Evolutionary conservation across 2,797 vertebrate species (phyloP), one percentile per base, ranked within the genome.

Genomic region (Malacoctenus gilli): DNA sequence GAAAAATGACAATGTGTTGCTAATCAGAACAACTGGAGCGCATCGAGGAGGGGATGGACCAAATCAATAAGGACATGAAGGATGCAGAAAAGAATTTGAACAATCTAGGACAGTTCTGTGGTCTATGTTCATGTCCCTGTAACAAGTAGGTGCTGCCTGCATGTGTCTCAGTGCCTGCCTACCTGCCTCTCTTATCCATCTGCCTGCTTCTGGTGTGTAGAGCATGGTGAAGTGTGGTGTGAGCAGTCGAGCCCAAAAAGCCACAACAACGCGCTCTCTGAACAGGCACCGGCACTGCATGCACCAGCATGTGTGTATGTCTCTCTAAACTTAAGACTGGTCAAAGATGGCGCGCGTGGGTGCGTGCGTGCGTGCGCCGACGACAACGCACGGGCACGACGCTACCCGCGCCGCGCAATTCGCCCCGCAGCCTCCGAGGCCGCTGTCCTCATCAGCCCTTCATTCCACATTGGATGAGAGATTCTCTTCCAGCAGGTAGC

Each of bases 21-120:
- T 96, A 95, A 96, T 95, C 95, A 99, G 97, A 99, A 89, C 96
- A 99, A 98, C 96, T 99, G 97, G 96, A 99, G 88, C 95, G 97
- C 92, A 99, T 99, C 95, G 97, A 99, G 92, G 96, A 99, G 92
- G 97, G 96, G 91, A 98, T 99, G 96, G 96, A 99, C 93, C 96
- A 99, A 93, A 99, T 99, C 95, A 99, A 99, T 97, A 99, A 99
- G 95, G 96, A 99, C 95, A 99, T 99, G 97, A 99, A 98, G 95
- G 97, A 99, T 95, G 96, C 97, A 94, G 97, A 99, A 97, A 99
- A 99, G 95, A 99, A 99, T 97, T 97, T 99, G 95, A 98, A 96
- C 93, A 97, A 99, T 94, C 95, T 99, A 95, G 97, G 96, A 95
- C 97, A 98, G 94, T 97, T 98, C 94, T 99, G 97, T 98, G 97